Conservation (phyloP, 2,113 vertebrate genomes). For the Lasiurus borealis region DNA sequence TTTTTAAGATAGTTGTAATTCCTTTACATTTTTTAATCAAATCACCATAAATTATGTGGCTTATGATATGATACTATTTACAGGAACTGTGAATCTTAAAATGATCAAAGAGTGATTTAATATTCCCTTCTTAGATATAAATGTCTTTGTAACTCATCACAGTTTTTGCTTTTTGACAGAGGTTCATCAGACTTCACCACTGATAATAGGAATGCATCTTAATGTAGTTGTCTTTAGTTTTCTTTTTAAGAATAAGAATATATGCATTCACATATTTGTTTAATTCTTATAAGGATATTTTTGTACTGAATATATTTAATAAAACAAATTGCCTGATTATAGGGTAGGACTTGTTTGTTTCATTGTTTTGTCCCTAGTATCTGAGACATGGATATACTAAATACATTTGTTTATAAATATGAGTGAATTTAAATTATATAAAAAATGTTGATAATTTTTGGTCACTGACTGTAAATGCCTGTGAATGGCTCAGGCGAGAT, state of each 20-base stretch:
- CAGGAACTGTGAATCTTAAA: neutral
- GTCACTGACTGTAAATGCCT: conserved; percentile 36
- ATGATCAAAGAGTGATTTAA: conserved; percentile 32
- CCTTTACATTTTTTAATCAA: conserved; percentile 15
- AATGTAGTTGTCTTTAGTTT: conserved; percentile 21
- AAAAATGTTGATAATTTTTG: neutral
- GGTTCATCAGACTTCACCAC: neutral
- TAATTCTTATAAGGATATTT: conserved; percentile 29
- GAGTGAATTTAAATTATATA: conserved; percentile 49
- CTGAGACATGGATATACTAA: neutral
- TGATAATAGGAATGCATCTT: neutral
- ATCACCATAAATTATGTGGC: neutral
- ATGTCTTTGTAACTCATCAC: conserved; percentile 8
- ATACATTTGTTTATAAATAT: conserved; percentile 1
- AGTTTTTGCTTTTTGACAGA: conserved; percentile 14
- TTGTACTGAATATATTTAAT: conserved; percentile 29
- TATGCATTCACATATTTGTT: conserved; percentile 7
- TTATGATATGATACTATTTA: conserved; percentile 40
- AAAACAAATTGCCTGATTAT: conserved; percentile 14
- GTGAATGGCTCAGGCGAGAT: neutral
- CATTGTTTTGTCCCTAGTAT: neutral
- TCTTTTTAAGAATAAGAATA: conserved; percentile 51
- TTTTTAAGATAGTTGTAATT: conserved; percentile 50
- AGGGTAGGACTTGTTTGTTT: neutral
- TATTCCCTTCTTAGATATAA: neutral